A percentile compares a stretch with the other conserved stretches of the same genome.
Evolutionary conservation across 2,113 vertebrate species (phyloP).

Genomic region (Prolemur simus): DNA sequence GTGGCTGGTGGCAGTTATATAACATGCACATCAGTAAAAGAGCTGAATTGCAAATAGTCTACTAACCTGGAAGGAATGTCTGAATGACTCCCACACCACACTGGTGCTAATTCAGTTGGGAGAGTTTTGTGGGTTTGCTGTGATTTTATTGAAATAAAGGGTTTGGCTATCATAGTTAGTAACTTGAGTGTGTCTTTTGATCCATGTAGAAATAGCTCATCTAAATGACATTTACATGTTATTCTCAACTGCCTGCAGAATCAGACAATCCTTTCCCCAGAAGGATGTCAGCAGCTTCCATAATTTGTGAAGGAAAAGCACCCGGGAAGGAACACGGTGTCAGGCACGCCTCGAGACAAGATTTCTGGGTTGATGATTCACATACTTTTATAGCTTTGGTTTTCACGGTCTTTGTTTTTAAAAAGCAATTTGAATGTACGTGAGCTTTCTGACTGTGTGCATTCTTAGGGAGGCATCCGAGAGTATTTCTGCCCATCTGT

Average conservation of each 20-base stretch:
- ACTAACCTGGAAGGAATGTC: slow-evolving; percentile 78
- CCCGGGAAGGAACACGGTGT: slow-evolving; percentile 35
- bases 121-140: slow-evolving; percentile 58
- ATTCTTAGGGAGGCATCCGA: not conserved
- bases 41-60: slow-evolving; percentile 71
- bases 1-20: slow-evolving; percentile 48
- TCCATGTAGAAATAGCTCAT: slow-evolving; percentile 57
- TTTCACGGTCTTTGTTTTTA: slow-evolving; percentile 29
- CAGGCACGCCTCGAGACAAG: slow-evolving; percentile 55
- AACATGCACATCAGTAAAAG: slow-evolving; percentile 61
- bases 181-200: slow-evolving; percentile 63
- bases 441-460: not conserved
- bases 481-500: rapidly evolving
- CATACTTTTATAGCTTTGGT: not conserved
- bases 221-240: slow-evolving; percentile 68
- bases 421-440: not conserved
- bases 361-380: slow-evolving; percentile 65
- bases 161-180: slow-evolving; percentile 59
- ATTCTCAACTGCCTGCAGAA: slow-evolving; percentile 62
- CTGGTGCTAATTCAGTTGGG: slow-evolving; percentile 37
- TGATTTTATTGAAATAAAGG: slow-evolving; percentile 57
- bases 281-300: slow-evolving; percentile 57
- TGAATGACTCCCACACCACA: slow-evolving; percentile 68
- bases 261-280: slow-evolving; percentile 59
- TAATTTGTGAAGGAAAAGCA: slow-evolving; percentile 55